Evolutionary conservation across 23 tunicate genomes (phyloP), one percentile per base, ranked within the genome.

Genomic region (Botrylloides violaceus): DNA sequence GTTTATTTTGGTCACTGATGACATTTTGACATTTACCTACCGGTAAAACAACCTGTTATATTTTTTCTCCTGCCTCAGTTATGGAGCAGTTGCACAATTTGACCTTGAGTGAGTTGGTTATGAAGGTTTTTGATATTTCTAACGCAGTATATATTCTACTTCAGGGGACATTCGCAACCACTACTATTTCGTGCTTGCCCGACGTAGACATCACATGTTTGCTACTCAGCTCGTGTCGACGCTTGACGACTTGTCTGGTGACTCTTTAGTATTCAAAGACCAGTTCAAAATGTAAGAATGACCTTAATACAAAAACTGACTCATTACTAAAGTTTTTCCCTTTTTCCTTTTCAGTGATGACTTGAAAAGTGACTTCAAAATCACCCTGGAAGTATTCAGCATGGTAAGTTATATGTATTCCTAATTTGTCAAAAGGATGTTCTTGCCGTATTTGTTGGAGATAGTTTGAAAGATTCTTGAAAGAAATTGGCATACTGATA

Each of bases 151-250:
- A n/a, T n/a, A n/a, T n/a, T n/a, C 26, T 63, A 21, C 39, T 60
- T 22, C 72, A 88, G 96, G 96, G 3, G 96, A 88, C 27, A 43
- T 35, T 1, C 83, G 76, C 36, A 73, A 73, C 65, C 84, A 88
- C 56, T 88, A 88, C 48, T 88, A 88, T 76, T 88, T 88, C 71
- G 73, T 88, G 33, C 72, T 88, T 63, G 83, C 81, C 18, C 61
- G 87, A 29, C 48, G 72, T 29, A 84, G 88, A 39, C 77, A 59
- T 2, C 71, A 81, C 29, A 77, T 88, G 32, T 34, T 81, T 29
- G 83, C 96, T 28, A 88, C 87, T 3, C 96, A 88, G 36, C 80
- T 88, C 3, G 96, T 80, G 15, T 88, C 96, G 7, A 81, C 96
- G 26, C 80, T 77, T 19, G 83, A 82, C 64, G 61, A 66, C 21